Percentiles rank a stretch among this genome's conserved stretches.
These are phyloP conservation scores for Timema podura DNA, from an alignment of 2,888 invertebrate species.

Conservation along the genomic window DNA sequence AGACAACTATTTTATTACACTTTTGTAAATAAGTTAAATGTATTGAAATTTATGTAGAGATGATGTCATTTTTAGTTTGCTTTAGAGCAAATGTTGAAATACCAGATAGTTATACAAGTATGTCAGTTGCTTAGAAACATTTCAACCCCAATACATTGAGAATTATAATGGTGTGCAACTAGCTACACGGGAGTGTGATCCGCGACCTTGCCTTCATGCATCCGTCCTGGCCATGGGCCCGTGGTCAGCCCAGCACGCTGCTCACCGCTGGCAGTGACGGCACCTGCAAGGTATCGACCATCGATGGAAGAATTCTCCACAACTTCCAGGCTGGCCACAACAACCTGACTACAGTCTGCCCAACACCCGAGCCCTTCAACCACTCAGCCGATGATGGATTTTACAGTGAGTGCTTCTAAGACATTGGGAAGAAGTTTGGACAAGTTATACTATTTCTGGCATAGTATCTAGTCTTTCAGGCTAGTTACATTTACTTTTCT, in stretches of 20 bases:
- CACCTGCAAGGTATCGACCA: constrained; percentile 46
- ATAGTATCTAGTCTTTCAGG: too few species aligned
- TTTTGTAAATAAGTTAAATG: too few species aligned
- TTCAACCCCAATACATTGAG: too few species aligned
- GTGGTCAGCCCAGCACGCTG: constrained; percentile 43
- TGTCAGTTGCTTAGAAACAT: too few species aligned
- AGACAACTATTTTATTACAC: too few species aligned
- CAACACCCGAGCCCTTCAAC: constrained; percentile 46
- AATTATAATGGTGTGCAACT: not conserved
- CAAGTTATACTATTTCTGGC: too few species aligned
- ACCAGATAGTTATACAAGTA: too few species aligned
- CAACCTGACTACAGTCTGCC: constrained; percentile 44
- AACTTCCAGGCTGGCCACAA: constrained; percentile 45
- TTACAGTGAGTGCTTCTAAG: constrained; percentile 40
- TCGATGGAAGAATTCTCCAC: constrained; percentile 46
- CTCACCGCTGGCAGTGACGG: constrained; percentile 46
- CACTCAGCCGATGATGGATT: constrained; percentile 42
- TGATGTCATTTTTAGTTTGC: too few species aligned
- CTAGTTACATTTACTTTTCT: too few species aligned
- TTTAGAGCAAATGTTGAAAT: too few species aligned
- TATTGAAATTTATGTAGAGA: too few species aligned
- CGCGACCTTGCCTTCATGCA: constrained; percentile 48
- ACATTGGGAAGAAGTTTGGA: not conserved
- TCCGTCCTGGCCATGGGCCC: constrained; percentile 48
- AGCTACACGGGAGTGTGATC: constrained; percentile 46